Evolutionary conservation across 1,140 invertebrate genomes (phyloP), one percentile per base, ranked within the genome.

Genomic region (Fopius arisanus): DNA sequence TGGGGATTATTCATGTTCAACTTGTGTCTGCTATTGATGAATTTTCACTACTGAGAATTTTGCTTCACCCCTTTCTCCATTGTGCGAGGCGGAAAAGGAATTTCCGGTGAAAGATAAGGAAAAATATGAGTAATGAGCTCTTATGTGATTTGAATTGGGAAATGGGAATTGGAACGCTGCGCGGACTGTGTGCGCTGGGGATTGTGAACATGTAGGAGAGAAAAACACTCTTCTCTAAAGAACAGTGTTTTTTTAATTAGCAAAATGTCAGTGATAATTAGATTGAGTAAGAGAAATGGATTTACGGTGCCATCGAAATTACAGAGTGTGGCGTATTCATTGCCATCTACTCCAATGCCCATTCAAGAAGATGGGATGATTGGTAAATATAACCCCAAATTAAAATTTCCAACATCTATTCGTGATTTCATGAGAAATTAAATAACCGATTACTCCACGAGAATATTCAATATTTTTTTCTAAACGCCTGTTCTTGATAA

Each of bases 211-310:
- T 40, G 66, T 67, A 16, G 66, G 21, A 40, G 31, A 26, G 63
- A 4, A 16, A 23, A 41, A 16, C 10, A 67, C 16, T 23, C 37
- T 7, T 10, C 21, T 67, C 12, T n/a, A 10, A 41, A 19, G 23
- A 3, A 41, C 4, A 51, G 16, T 68, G 28, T 68, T 69, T 43
- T 7, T 54, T 37, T 59, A 70, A 43, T 37, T 40, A 69, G n/a
- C 33, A 59, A 43, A 73, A 73, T 73, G 65, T 67, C 51, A 40
- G 65, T 67, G 28, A 9, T 73, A 16, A 67, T 59, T 62, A 29
- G 72, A 28, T 40, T 68, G 19, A 29, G 29, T 14, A 66, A 67
- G 48, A 37, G 54, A 37, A 67, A 40, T 63, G 51, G 28, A 3
- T 31, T 67, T 5, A 5, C 33, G 16, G 19, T 59, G 10, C 33